Percentiles rank a stretch among this genome's conserved stretches.
phyloP scores from a whole-genome alignment of 2,113 vertebrate genomes.

The Aythya baeri region DNA sequence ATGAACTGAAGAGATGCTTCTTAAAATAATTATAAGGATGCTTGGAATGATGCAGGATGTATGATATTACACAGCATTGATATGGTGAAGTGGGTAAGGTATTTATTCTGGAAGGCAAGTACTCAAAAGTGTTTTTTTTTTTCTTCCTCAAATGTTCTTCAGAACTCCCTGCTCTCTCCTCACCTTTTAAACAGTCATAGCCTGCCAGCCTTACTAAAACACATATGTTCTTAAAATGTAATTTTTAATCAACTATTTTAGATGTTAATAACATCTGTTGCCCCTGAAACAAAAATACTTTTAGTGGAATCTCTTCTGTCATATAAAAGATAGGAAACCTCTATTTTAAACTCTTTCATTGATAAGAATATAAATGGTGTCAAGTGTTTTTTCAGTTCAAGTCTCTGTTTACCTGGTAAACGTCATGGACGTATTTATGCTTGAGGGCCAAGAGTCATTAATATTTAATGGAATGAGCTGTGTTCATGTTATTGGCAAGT shows the following conservation, averaged over 20 bases:
- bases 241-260: neutral
- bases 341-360: neutral
- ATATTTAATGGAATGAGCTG: neutral
- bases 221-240: neutral
- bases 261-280: neutral
- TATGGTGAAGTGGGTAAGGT: neutral
- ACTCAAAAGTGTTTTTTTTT: neutral
- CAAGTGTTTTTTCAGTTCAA: neutral
- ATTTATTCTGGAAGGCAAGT: neutral
- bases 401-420: neutral
- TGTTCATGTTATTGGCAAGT: neutral
- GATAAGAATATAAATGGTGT: neutral
- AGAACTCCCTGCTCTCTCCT: neutral
- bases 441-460: neutral
- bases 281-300: neutral
- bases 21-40: constrained; percentile 5
- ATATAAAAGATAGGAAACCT: neutral
- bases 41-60: neutral
- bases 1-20: neutral
- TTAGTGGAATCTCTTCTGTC: neutral
- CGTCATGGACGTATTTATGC: neutral
- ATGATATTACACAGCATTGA: neutral
- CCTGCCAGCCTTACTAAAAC: neutral
- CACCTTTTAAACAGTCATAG: neutral
- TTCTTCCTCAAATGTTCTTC: constrained; percentile 1